Evolutionary conservation across 2,113 vertebrate genomes (phyloP).

Genomic region (Rhabdomys dilectus): DNA sequence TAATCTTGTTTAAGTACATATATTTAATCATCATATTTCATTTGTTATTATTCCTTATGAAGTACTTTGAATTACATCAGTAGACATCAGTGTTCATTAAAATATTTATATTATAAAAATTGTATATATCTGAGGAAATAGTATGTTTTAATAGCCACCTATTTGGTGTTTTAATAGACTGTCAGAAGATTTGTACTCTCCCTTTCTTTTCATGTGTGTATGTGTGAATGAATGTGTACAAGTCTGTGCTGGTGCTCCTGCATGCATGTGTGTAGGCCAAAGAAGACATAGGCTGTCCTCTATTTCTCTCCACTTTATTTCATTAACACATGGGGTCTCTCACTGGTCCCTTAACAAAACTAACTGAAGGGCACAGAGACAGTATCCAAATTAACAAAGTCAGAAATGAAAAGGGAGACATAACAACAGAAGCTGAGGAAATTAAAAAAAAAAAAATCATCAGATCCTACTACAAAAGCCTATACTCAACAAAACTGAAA

Average conservation of each 20-base stretch:
- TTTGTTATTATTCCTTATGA: not conserved
- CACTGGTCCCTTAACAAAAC: not conserved
- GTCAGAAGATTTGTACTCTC: not conserved
- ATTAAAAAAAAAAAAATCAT: no score
- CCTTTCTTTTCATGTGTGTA: not conserved
- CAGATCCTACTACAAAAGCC: no score
- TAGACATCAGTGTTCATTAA: conserved; percentile 22
- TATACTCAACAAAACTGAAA: no score
- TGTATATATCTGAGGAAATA: conserved; percentile 33
- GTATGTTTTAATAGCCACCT: conserved; percentile 41
- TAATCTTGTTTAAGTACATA: conserved; percentile 58
- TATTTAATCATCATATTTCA: conserved; percentile 34
- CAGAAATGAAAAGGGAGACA: no score
- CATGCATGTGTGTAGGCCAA: not conserved
- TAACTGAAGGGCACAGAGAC: no score
- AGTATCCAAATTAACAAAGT: no score
- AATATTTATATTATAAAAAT: conserved; percentile 18
- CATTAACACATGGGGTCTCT: not conserved
- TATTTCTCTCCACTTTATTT: not conserved
- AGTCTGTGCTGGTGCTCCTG: not conserved
- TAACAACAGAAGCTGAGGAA: no score
- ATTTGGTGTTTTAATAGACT: conserved; percentile 38
- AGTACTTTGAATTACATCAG: conserved; percentile 23
- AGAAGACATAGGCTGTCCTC: not conserved
- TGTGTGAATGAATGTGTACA: no score